Evolutionary conservation across 1,140 invertebrate genomes (phyloP).

Genomic region (Thrips palmi): DNA sequence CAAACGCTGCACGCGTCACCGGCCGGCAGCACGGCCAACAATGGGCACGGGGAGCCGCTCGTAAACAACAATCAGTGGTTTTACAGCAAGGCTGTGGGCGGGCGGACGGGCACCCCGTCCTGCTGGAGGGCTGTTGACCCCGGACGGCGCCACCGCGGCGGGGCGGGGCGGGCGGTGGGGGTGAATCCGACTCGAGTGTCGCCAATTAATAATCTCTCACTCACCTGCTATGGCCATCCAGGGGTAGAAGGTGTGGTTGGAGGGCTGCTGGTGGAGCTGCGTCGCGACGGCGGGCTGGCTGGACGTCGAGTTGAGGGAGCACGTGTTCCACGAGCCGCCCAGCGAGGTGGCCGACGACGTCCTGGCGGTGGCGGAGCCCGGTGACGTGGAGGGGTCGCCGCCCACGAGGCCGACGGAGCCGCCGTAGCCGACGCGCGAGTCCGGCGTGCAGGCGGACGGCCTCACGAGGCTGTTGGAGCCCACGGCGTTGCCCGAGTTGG

Average conservation of each 20-base stretch:
- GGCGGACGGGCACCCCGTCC: no score
- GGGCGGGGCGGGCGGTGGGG: no score
- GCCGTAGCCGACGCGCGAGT: constrained; percentile 49
- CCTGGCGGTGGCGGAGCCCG: constrained; percentile 39
- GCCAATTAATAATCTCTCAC: no score
- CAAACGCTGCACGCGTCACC: no score
- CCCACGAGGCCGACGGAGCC: constrained; percentile 38
- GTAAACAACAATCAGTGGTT: no score
- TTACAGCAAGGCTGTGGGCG: no score
- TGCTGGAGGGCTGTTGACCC: no score
- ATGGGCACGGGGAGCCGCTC: no score
- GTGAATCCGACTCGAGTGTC: no score
- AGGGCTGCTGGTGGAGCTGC: constrained; percentile 63
- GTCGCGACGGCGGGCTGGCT: constrained; percentile 50
- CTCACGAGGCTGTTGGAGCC: constrained; percentile 37
- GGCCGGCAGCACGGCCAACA: no score
- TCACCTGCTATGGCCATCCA: constrained; percentile 99
- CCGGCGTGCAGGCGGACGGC: constrained; percentile 71
- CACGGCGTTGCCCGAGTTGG: constrained; percentile 31
- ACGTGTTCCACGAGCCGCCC: constrained; percentile 55
- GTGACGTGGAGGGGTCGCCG: constrained; percentile 54
- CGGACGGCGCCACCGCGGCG: no score
- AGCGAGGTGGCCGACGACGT: constrained; percentile 37
- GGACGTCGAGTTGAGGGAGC: constrained; percentile 53
- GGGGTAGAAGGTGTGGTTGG: constrained; percentile 86